Evolutionary conservation across 35 echinoderm and acorn worm species (phyloP), one percentile per base, ranked within the genome.

Genomic region (Lytechinus pictus): DNA sequence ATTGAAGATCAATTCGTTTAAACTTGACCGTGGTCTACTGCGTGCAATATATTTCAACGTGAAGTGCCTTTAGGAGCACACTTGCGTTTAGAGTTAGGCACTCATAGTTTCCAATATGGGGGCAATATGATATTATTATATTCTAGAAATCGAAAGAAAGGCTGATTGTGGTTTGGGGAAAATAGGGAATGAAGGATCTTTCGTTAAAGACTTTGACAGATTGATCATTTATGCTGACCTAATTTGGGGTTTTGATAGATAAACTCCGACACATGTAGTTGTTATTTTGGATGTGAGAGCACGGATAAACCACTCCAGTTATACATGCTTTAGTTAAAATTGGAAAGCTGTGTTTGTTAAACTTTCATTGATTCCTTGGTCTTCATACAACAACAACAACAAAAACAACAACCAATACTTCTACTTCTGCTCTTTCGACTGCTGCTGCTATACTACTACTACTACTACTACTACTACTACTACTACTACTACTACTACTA

Each of bases 401-500:
- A 44, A 44, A 44, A 44, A 44, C 33, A 44, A 44, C 33, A 44
- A 44, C 33, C 33, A 44, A 44, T 44, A 44, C 33, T 44, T 44
- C 2, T 44, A 44, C 2, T 44, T 44, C 33, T 44, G 33, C 33
- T 44, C 0, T 44, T 44, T 44, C 33, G 33, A 44, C 33, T 44
- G 33, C 33, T 44, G 33, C 33, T 44, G 33, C 33, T 13, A 57
- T 87, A 88, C 86, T 88, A 9, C 86, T 8, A 88, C 86, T 88
- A 88, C 86, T 10, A 88, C 86, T 88, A 88, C 44, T 27, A 88
- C 86, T 88, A n/a, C 86, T 88, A 88, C 16, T 88, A 10, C 7
- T 88, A 88, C 86, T 88, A 10, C 86, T n/a, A 88, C 86, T 88
- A 10, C 86, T 88, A 88, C 86, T 88, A 28, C 86, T 87, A 87